phyloP scores from a whole-genome alignment of 1,140 invertebrate genomes.

The Nymphalis io region DNA sequence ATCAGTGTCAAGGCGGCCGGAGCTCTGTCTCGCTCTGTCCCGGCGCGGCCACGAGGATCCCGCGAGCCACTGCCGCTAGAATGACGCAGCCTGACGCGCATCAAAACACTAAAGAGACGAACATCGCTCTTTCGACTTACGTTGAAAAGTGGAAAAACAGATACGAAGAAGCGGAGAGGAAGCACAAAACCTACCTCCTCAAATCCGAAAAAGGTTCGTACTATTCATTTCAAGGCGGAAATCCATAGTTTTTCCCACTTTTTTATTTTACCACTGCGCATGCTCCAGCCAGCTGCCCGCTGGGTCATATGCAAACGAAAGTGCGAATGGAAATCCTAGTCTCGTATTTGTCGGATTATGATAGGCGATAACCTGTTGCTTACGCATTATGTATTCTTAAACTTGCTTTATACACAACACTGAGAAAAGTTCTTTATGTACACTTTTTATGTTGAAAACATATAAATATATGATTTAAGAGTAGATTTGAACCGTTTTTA shows the following conservation, averaged over 20 bases:
- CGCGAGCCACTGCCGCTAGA: constrained; percentile 72
- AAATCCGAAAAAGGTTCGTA: constrained; percentile 86
- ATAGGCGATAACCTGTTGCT: constrained; percentile 76
- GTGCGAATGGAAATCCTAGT: constrained; percentile 69
- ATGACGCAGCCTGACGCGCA: constrained; percentile 76
- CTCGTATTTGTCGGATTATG: constrained; percentile 74
- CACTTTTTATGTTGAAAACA: constrained; percentile 15
- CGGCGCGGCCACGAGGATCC: constrained; percentile 67
- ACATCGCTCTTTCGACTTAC: constrained; percentile 70
- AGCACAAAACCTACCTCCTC: constrained; percentile 83
- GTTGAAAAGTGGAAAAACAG: constrained; percentile 84
- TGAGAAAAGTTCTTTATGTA: constrained; percentile 17
- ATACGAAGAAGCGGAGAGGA: constrained; percentile 85
- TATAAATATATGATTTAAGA: constrained; percentile 7
- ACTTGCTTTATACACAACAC: constrained; percentile 42
- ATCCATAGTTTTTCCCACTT: constrained; percentile 55
- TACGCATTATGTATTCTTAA: constrained; percentile 69
- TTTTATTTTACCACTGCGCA: constrained; percentile 59
- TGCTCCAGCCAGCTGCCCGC: constrained; percentile 52
- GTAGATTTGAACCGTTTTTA: constrained; percentile 4
- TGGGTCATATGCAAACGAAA: constrained; percentile 68
- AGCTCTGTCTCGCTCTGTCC: constrained; percentile 75
- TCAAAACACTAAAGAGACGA: constrained; percentile 69
- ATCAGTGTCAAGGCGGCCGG: constrained; percentile 75
- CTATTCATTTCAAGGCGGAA: constrained; percentile 46